Evolutionary conservation across 2,797 vertebrate species (phyloP).

Genomic region (Sebastes matsubarae): DNA sequence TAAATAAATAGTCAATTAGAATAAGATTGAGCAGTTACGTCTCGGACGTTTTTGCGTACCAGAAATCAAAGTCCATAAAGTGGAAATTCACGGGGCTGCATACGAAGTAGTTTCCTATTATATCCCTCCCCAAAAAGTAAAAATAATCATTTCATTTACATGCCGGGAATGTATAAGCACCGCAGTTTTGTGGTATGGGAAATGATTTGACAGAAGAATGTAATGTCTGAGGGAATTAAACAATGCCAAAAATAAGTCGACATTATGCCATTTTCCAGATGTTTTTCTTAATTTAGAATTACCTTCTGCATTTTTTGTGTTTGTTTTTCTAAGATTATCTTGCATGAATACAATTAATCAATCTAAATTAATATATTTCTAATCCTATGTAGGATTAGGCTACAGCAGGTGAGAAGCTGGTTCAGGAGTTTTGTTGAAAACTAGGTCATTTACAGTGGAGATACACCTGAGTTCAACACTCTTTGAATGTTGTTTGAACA

Average conservation of each 20-base stretch:
- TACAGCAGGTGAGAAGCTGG: constrained; percentile 29
- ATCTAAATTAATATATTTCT: constrained; percentile 6
- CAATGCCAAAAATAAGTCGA: background rate
- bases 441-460: constrained; percentile 67
- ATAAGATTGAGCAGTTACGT: constrained; percentile 64
- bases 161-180: constrained; percentile 40
- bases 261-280: constrained; percentile 21
- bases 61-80: constrained; percentile 66
- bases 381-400: background rate
- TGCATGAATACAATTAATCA: constrained; percentile 7
- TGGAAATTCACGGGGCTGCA: constrained; percentile 61
- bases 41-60: constrained; percentile 62
- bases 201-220: constrained; percentile 37
- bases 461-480: constrained; percentile 60
- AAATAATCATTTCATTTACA: constrained; percentile 72
- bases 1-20: constrained; percentile 81
- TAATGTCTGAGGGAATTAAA: constrained; percentile 17
- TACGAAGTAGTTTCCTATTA: constrained; percentile 55
- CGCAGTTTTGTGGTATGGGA: constrained; percentile 43
- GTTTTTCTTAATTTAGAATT: constrained; percentile 7
- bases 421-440: constrained; percentile 56
- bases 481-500: constrained; percentile 70
- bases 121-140: constrained; percentile 35
- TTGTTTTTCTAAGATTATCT: background rate
- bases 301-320: background rate